Base-by-base conservation (phyloP, 2,797 vertebrate species). In the Anabas testudineus region DNA sequence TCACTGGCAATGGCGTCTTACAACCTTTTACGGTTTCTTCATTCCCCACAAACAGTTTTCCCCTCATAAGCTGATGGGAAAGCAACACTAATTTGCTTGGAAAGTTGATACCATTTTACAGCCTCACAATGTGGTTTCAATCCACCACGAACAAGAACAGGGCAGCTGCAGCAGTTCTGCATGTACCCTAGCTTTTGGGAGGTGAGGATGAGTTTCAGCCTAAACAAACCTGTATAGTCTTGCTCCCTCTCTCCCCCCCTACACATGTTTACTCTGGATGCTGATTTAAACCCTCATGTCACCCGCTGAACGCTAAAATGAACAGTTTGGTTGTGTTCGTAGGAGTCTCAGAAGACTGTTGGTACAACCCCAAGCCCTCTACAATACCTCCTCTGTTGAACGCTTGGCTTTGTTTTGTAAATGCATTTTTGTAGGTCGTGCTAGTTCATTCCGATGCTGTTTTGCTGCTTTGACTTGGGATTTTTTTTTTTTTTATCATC, bases 351-450 rank as follows among this genome's bases (percentile, higher is more conserved):
- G 46, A 80, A 82, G 65, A 68, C 55, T 58, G 67, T 69, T 89
- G 84, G 80, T 83, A 80, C 76, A 82, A 87, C 77, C 84, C 75
- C 75, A 86, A 85, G 47, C 57, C 42, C 59, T 86, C 49, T 67
- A 82, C 79, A 91, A 86, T 86, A 85, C 86, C 89, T 78, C 77
- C 81, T 83, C 82, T 84, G 66, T 86, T 77, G 30, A 80, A 71
- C 14, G 28, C 70, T 81, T 74, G 54, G 65, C 70, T 81, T 80
- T 88, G 71, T 80, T 80, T 83, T 69, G 41, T 75, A 36, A 62
- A 70, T 72, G 42, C 65, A 49, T 80, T 81, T 89, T 88, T 80
- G 26, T 71, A 75, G 56, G 71, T 84, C 57, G 61, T 69, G 64
- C 56, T 70, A 74, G 52, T 83, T 84, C 46, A 53, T 75, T 82